Conservation (phyloP, 2,113 vertebrate genomes). For the Ophiodon elongatus region DNA sequence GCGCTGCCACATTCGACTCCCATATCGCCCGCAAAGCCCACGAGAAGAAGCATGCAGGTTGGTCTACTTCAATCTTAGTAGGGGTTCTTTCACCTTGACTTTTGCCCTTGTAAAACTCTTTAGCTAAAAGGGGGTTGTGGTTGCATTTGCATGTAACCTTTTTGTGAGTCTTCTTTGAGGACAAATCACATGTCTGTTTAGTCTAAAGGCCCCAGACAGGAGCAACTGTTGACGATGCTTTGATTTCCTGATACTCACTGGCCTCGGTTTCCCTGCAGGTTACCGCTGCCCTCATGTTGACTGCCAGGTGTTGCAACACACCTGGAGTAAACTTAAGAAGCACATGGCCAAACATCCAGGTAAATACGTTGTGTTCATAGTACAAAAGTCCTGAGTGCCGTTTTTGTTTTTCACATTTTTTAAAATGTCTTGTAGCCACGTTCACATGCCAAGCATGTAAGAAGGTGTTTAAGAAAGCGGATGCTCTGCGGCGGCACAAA, state of each 20-base stretch:
- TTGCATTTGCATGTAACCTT: slow-evolving; percentile 12
- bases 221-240: neutral
- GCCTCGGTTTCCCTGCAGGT: slow-evolving; percentile 66
- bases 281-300: slow-evolving; percentile 77
- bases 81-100: slow-evolving; percentile 36
- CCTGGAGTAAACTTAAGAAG: slow-evolving; percentile 80
- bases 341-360: slow-evolving; percentile 81
- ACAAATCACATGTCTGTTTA: neutral
- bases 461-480: slow-evolving; percentile 75
- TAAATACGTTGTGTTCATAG: slow-evolving; percentile 19
- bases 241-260: neutral
- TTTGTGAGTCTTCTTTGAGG: neutral
- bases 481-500: slow-evolving; percentile 79
- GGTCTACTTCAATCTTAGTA: slow-evolving; percentile 14
- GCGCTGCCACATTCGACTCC: slow-evolving; percentile 75
- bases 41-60: slow-evolving; percentile 84
- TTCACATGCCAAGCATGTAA: slow-evolving; percentile 79
- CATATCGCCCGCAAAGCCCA: slow-evolving; percentile 78
- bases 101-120: neutral
- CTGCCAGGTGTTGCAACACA: slow-evolving; percentile 76
- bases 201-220: too few species aligned
- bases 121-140: neutral
- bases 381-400: neutral
- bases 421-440: slow-evolving; percentile 41
- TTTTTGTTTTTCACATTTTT: neutral